Evolutionary conservation across 2,113 vertebrate genomes (phyloP).

Genomic region (Poicephalus gulielmi): DNA sequence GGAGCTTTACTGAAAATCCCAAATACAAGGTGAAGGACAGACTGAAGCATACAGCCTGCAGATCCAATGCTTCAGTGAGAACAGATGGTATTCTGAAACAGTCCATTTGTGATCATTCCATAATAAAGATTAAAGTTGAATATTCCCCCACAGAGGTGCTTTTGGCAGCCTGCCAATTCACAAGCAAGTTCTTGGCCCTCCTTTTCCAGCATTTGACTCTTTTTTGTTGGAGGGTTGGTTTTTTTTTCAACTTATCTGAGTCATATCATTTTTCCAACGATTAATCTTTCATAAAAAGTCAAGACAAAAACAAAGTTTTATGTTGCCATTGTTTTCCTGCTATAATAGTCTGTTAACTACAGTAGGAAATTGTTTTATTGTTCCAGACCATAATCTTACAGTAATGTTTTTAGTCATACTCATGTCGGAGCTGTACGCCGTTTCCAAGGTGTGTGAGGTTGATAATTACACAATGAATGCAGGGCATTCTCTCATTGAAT

Average conservation of each 20-base stretch:
- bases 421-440: background rate
- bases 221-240: background rate
- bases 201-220: slow-evolving; percentile 43
- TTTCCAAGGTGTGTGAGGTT: slow-evolving; percentile 53
- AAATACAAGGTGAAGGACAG: slow-evolving; percentile 66
- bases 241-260: slow-evolving; percentile 2
- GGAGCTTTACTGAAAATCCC: slow-evolving; percentile 24
- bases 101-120: slow-evolving; percentile 66
- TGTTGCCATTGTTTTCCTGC: slow-evolving; percentile 15
- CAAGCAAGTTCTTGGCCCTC: slow-evolving; percentile 51
- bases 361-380: slow-evolving; percentile 26
- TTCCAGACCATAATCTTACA: slow-evolving; percentile 43
- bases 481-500: slow-evolving; percentile 31
- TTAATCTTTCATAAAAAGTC: slow-evolving; percentile 34
- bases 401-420: slow-evolving; percentile 45
- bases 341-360: slow-evolving; percentile 11
- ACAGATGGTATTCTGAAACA: slow-evolving; percentile 75
- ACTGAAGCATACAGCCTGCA: slow-evolving; percentile 37
- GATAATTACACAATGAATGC: slow-evolving; percentile 54
- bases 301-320: slow-evolving; percentile 12
- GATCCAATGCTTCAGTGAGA: slow-evolving; percentile 69
- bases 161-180: slow-evolving; percentile 59
- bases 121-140: slow-evolving; percentile 77
- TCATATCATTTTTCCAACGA: background rate
- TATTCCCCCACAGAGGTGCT: slow-evolving; percentile 65